Conservation (phyloP, 2,888 invertebrate species). For the Plagiodera versicolora region DNA sequence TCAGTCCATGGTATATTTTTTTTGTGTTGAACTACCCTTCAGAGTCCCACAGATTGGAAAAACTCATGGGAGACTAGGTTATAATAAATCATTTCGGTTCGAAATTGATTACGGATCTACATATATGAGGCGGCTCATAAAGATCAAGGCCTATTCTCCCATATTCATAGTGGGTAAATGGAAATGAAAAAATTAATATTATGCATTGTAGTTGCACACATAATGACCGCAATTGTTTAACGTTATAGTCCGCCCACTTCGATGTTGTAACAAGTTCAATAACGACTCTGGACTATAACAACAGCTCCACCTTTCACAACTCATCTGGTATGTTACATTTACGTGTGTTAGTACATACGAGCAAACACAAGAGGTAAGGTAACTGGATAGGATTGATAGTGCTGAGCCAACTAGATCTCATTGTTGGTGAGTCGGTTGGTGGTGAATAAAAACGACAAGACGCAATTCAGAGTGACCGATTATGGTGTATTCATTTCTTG, state of each 20-base stretch:
- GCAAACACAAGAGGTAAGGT: background rate
- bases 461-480: background rate
- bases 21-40: no score
- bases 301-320: background rate
- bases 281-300: background rate
- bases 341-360: background rate
- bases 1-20: no score
- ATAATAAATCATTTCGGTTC: no score
- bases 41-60: no score
- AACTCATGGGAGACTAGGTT: no score
- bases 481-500: background rate
- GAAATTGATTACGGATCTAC: no score
- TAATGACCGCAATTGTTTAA: background rate
- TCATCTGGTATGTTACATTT: slow-evolving; percentile 1
- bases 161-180: no score
- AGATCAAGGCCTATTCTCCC: no score
- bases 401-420: background rate
- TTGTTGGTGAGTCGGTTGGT: background rate
- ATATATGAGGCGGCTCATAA: no score
- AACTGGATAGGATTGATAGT: background rate
- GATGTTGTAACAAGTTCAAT: background rate
- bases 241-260: background rate
- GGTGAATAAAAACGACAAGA: background rate
- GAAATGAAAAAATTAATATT: background rate
- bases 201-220: background rate